These are phyloP conservation scores for Caenorhabditis briggsae DNA, from an alignment of 1,140 invertebrate genomes.

Conservation along the genomic window DNA sequence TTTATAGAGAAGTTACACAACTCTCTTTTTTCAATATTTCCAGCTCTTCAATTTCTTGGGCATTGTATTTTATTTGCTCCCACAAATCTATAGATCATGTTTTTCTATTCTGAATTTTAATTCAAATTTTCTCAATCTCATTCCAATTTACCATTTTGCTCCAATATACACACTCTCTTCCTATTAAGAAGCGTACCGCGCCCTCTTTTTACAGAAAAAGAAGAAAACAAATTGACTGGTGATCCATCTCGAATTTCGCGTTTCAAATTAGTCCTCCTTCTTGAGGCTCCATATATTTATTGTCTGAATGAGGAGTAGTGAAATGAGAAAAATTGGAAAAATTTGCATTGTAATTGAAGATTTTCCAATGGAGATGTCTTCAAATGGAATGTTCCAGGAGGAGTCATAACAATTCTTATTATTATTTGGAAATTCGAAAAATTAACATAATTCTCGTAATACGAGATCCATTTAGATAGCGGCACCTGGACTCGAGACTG, in stretches of 20 bases:
- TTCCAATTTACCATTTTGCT: too few relatives aligned
- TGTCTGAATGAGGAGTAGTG: neutral
- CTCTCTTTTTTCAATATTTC: too few relatives aligned
- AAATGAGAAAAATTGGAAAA: conserved; percentile 42
- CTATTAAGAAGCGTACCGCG: too few relatives aligned
- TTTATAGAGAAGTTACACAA: too few relatives aligned
- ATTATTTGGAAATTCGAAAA: conserved; percentile 1
- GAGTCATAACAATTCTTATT: neutral
- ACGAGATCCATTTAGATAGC: neutral
- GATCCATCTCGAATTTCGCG: conserved; percentile 52
- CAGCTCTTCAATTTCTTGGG: too few relatives aligned
- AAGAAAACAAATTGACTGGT: conserved; percentile 51
- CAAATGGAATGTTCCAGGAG: conserved; percentile 36
- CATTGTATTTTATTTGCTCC: too few relatives aligned
- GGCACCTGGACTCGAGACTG: too few relatives aligned
- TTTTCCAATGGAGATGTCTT: neutral
- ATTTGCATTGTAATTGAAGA: conserved; percentile 52
- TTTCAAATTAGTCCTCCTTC: conserved; percentile 42
- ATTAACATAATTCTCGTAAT: conserved; percentile 2
- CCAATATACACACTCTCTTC: too few relatives aligned
- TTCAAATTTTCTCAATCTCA: too few relatives aligned
- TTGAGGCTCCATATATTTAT: neutral
- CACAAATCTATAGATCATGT: too few relatives aligned
- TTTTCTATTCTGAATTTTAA: too few relatives aligned
- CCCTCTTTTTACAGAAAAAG: too few relatives aligned